Evolutionary conservation across 2,888 invertebrate genomes (phyloP).

Genomic region (Phrixothrix hirtus): DNA sequence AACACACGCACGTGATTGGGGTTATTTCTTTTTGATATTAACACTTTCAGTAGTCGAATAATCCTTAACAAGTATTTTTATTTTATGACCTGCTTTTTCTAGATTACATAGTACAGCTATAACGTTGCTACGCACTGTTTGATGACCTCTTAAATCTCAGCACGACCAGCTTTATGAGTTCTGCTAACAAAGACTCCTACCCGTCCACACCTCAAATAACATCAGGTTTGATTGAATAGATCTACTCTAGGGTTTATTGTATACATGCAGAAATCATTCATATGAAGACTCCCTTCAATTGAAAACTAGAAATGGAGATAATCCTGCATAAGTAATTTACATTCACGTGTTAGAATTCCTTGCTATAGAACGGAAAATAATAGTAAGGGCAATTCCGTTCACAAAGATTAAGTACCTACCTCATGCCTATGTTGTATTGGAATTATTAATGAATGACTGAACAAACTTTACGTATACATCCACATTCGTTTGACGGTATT

Average conservation of each 20-base stretch:
- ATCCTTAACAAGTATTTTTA: constrained; percentile 20
- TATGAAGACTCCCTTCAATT: constrained; percentile 14
- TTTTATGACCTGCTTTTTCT: constrained; percentile 25
- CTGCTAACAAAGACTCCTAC: constrained; percentile 23
- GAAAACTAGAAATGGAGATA: constrained; percentile 23
- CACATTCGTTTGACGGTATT: neutral
- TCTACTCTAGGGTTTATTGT: constrained; percentile 24
- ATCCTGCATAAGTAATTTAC: constrained; percentile 29
- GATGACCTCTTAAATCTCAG: constrained; percentile 28
- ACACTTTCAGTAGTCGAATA: constrained; percentile 8
- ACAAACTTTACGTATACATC: neutral
- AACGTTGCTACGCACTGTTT: constrained; percentile 16
- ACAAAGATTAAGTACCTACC: neutral
- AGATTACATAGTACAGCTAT: constrained; percentile 19
- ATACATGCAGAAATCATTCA: constrained; percentile 26
- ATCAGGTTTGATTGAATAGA: constrained; percentile 27
- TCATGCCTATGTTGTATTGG: neutral
- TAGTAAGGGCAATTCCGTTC: constrained; percentile 10
- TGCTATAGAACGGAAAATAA: constrained; percentile 16
- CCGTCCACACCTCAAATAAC: constrained; percentile 25
- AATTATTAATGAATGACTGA: neutral
- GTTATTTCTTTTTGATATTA: constrained; percentile 1
- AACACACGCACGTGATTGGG: neutral
- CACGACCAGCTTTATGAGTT: constrained; percentile 26
- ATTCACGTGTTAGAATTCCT: constrained; percentile 23